Evolutionary conservation across 2,797 vertebrate genomes (phyloP), one percentile per base, ranked within the genome.

Genomic region (Ctenosaura bakeri): DNA sequence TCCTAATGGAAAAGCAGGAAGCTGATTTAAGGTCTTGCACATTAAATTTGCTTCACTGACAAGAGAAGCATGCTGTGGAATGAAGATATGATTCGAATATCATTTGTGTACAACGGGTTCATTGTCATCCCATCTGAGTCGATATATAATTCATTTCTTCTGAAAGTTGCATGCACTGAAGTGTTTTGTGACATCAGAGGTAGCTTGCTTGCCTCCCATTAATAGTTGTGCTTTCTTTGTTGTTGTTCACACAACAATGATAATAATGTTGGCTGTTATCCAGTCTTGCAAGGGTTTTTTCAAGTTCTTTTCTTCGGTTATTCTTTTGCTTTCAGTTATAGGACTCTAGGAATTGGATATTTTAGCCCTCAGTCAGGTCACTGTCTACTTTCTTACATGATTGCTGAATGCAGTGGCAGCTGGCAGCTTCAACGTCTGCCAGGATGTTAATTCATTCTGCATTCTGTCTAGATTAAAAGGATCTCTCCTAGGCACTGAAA

Each of bases 41-140:
- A 74, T 82, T 83, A 82, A 46, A 73, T 82, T 71, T 66, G 76
- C 76, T 79, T 87, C 32, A 13, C 5, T 69, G 85, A 46, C 52
- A 54, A 78, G 74, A 74, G n/a, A 29, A 64, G 85, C 7, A 62
- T 46, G 38, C 54, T 77, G 73, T 32, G 52, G 73, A 59, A 16
- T 20, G n/a, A 86, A 86, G 73, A 80, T 69, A 50, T 29, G 42
- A 78, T 80, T 80, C 7, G 14, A 52, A 52, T 22, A 24, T 66
- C 74, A 35, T 69, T 24, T 66, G 64, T 69, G 62, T 87, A 29
- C 26, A n/a, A 66, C 62, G 26, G 0, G 12, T 79, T 80, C 38
- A 50, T 80, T 78, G 59, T 32, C 56, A 24, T 66, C 26, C 16
- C 54, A 42, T 86, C 24, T 18, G 35, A 20, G 52, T 56, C 35